A percentile compares a stretch with the other conserved stretches of the same genome.
Conservation (phyloP, 1,140 invertebrate genomes). For the Charaxes varanes region DNA sequence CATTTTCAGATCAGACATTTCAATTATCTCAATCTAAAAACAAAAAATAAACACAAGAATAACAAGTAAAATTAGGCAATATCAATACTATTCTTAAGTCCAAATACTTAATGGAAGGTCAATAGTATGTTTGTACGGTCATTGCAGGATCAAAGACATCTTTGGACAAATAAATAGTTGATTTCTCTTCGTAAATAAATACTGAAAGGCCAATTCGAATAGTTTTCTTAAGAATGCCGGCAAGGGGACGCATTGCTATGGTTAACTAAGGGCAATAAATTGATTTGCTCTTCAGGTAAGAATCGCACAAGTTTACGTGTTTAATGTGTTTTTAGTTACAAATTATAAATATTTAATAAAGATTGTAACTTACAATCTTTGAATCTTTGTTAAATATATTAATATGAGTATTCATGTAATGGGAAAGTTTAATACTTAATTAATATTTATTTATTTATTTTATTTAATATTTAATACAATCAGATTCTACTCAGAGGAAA, state of each 20-base stretch:
- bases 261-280: constrained; percentile 52
- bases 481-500: too few relatives aligned
- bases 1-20: too few relatives aligned
- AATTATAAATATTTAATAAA: not conserved
- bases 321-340: not conserved
- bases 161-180: constrained; percentile 67
- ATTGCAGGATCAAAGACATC: constrained; percentile 60
- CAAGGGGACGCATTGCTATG: constrained; percentile 30
- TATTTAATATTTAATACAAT: too few relatives aligned
- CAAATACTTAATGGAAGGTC: constrained; percentile 44
- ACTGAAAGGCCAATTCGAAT: constrained; percentile 44
- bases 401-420: too few relatives aligned
- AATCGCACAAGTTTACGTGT: not conserved
- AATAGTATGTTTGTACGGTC: constrained; percentile 54
- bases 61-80: constrained; percentile 9
- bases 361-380: too few relatives aligned
- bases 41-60: not conserved
- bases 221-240: constrained; percentile 49
- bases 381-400: too few relatives aligned
- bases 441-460: too few relatives aligned
- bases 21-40: too few relatives aligned
- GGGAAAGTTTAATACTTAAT: too few relatives aligned
- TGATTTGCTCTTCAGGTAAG: constrained; percentile 32
- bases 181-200: constrained; percentile 66
- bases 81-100: constrained; percentile 30